Evolutionary conservation across 2,888 invertebrate genomes (phyloP).

Genomic region (Agriopis leucophaearia): DNA sequence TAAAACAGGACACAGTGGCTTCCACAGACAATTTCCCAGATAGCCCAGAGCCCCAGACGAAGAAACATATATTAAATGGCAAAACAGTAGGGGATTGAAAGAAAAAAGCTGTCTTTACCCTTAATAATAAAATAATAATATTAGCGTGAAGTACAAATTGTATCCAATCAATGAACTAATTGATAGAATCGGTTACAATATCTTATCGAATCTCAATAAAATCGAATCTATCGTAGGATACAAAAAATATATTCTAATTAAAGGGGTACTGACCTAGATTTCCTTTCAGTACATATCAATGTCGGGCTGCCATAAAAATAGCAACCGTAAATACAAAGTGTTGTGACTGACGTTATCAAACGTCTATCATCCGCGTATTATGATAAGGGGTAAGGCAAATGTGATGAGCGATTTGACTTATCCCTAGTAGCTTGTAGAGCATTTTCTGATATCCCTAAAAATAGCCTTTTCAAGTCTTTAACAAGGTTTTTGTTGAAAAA

Average conservation of each 20-base stretch:
- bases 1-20: no score
- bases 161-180: slow-evolving; percentile 5
- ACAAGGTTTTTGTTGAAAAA: no score
- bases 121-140: no score
- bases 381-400: slow-evolving; percentile 44
- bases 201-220: slow-evolving; percentile 10
- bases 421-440: not conserved
- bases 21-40: no score
- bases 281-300: slow-evolving; percentile 34
- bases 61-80: no score
- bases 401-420: slow-evolving; percentile 20
- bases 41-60: no score
- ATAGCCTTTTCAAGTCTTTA: no score
- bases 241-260: slow-evolving; percentile 10
- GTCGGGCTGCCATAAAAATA: slow-evolving; percentile 50
- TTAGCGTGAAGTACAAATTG: not conserved
- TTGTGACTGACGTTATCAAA: slow-evolving; percentile 71
- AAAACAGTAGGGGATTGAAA: no score
- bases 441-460: no score
- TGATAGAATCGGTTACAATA: slow-evolving; percentile 5
- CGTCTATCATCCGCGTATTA: slow-evolving; percentile 57
- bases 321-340: slow-evolving; percentile 61
- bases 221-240: slow-evolving; percentile 3
- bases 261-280: slow-evolving; percentile 23
- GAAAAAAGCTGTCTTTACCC: no score